Base-by-base conservation (phyloP, 2,797 vertebrate species). In the Chloroceryle inda region DNA sequence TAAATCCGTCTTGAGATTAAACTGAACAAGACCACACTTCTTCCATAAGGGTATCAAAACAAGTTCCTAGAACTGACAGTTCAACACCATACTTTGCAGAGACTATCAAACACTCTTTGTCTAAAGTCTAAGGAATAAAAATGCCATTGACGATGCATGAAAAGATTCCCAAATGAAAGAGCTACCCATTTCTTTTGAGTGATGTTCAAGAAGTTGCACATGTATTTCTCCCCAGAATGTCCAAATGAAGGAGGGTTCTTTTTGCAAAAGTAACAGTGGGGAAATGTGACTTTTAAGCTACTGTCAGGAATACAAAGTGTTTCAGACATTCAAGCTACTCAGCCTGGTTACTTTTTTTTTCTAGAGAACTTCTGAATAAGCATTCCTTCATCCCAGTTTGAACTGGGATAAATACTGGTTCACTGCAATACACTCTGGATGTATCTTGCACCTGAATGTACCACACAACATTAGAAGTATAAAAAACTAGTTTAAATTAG, bases 191-290 rank as follows among this genome's bases (percentile, higher is more conserved):
- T 52, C 29, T 77, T 88, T 49, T 31, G 50, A 64, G 17, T 37
- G 13, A 45, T 53, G 31, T 69, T 79, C 33, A 67, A 53, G 5
- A 64, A 69, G 52, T 29, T 35, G 13, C 12, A 15, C 4, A 58
- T 1, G 9, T 33, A 52, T 85, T 37, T 26, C 26, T 8, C 38
- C 22, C 35, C 9, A 50, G 69, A 5, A 50, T 10, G 11, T 56
- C 26, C 29, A 42, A 23, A 24, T 8, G 20, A 52, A 20, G 5
- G 19, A 58, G 14, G 0, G 2, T 0, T 83, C 17, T 64, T 76
- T 74, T 85, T 33, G 3, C 1, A 6, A 90, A 88, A 67, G n/a
- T 13, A 31, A 40, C 17, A 53, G 13, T 6, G 56, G 7, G 7
- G 31, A 74, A 89, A 50, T 13, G 10, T 24, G 42, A 86, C 12